phyloP scores from a whole-genome alignment of 2,888 invertebrate genomes.

The Campoletis raptor region DNA sequence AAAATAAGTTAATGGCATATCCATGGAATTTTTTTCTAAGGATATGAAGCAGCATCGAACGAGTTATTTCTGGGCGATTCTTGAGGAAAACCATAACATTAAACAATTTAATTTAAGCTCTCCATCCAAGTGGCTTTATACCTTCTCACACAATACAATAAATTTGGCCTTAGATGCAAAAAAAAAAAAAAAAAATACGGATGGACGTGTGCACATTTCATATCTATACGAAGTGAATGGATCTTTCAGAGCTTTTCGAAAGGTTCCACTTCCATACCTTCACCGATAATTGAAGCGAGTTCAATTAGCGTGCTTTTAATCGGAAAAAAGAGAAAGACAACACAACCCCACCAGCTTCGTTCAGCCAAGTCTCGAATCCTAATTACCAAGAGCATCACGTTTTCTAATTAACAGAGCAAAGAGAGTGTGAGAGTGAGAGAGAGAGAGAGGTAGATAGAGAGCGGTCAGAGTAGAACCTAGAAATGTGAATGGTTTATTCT shows the following conservation, averaged over 20 bases:
- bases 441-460: constrained; percentile 26
- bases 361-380: constrained; percentile 78
- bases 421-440: constrained; percentile 6
- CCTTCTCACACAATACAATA: too few relatives aligned
- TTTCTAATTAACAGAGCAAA: constrained; percentile 80
- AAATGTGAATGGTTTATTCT: constrained; percentile 57
- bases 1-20: too few relatives aligned
- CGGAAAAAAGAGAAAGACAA: constrained; percentile 70
- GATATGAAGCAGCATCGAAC: too few relatives aligned
- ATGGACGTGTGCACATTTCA: not conserved
- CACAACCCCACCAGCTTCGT: constrained; percentile 61
- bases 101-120: too few relatives aligned
- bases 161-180: too few relatives aligned
- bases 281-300: constrained; percentile 81
- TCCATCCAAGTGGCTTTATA: too few relatives aligned
- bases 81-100: too few relatives aligned
- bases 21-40: too few relatives aligned
- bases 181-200: not conserved
- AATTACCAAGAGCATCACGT: constrained; percentile 80
- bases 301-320: constrained; percentile 82
- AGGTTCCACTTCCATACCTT: constrained; percentile 59
- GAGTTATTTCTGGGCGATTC: too few relatives aligned
- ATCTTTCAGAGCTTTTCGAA: constrained; percentile 63
- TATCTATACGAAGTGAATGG: constrained; percentile 13
- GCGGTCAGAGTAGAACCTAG: constrained; percentile 26